Base-by-base conservation (phyloP, 2,888 invertebrate species). In the Dynastes tityus region DNA sequence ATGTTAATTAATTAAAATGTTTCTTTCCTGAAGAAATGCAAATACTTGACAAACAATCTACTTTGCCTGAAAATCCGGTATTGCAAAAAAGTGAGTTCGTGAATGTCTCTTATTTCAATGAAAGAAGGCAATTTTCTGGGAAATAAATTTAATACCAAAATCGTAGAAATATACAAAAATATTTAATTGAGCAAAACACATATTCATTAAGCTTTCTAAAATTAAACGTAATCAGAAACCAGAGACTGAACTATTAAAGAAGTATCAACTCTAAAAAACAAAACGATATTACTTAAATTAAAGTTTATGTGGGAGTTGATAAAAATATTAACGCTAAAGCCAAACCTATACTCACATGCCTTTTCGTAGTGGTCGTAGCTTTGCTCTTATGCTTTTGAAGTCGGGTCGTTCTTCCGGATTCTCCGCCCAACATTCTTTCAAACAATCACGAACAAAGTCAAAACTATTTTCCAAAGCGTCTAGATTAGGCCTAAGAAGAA, bases 381-480 rank as follows among this genome's bases (percentile, higher is more conserved):
- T 92, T 22, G 94, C 92, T 45, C 97, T 91, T 78, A 98, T 93
- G 22, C 92, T 90, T 86, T 96, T 95, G 86, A 97, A 96, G 87
- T 97, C 97, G 0, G 97, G 97, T 1, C 98, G 90, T 8, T 92
- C 90, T 6, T 94, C 93, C 0, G 96, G 92, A 78, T 93, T 92
- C 87, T 97, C 97, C 0, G 91, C 89, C 97, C 97, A 98, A 86
- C 97, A 97, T 84, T 96, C 96, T n/a, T 91, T 90, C 83, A 97
- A 90, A 84, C 96, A 95, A 80, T 96, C 95, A 11, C 95, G 91
- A 4, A 97, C 95, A 85, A 96, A 97, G 87, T 96, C 96, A 85
- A 97, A 97, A 58, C 94, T 92, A 61, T 94, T 95, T 83, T 95
- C 94, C 73, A 97, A 87, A 0, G 94, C 92, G 63, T 95, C 95